Evolutionary conservation across 1,140 invertebrate genomes (phyloP).

Genomic region (Drosophila biarmipes): DNA sequence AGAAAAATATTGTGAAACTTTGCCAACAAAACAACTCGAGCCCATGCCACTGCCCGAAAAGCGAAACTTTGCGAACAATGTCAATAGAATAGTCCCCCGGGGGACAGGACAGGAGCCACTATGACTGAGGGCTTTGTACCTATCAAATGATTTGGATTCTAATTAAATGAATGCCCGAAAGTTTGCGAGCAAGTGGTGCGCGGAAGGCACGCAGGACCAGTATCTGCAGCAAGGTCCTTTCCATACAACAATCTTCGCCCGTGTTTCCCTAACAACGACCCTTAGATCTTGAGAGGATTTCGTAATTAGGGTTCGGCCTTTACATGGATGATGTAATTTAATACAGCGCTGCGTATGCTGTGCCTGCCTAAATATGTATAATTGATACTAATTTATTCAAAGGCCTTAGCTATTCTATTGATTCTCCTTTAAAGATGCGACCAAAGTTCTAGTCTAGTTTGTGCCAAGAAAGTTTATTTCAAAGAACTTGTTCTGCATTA

Average conservation of each 20-base stretch:
- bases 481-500: background rate
- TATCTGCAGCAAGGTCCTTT: constrained; percentile 5
- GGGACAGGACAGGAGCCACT: constrained; percentile 44
- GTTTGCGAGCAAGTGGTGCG: constrained; percentile 8
- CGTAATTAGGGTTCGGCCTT: constrained; percentile 33
- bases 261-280: constrained; percentile 10
- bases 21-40: constrained; percentile 52
- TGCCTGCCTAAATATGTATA: background rate
- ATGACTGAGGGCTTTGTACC: constrained; percentile 53
- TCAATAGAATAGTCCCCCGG: constrained; percentile 50
- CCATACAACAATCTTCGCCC: constrained; percentile 4
- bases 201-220: constrained; percentile 6
- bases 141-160: constrained; percentile 56
- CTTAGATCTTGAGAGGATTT: constrained; percentile 27
- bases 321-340: constrained; percentile 41
- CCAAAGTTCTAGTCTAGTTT: background rate
- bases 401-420: background rate
- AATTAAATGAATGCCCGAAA: constrained; percentile 53
- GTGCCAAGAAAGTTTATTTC: background rate
- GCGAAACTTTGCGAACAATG: constrained; percentile 46
- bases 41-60: background rate
- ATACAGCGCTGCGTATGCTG: constrained; percentile 2
- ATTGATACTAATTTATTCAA: constrained; percentile 5
- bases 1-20: constrained; percentile 60
- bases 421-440: background rate